Conservation (phyloP, 2,888 invertebrate genomes). For the Heliconius erato region DNA sequence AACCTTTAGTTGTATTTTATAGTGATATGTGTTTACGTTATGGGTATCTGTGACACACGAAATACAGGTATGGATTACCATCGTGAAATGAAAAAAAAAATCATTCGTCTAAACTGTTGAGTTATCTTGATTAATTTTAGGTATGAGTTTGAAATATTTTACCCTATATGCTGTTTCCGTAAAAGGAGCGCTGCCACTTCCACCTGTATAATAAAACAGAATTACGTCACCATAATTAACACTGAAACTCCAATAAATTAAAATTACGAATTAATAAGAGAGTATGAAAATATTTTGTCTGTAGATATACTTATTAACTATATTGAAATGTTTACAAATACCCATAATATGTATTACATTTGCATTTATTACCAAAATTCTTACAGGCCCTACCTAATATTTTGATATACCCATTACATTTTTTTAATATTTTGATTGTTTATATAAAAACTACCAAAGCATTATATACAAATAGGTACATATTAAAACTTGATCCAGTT, state of each 20-base stretch:
- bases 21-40: too few relatives aligned
- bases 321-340: not conserved
- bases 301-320: not conserved
- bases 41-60: too few relatives aligned
- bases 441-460: slow-evolving; percentile 1
- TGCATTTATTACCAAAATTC: not conserved
- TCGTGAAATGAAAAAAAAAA: too few relatives aligned
- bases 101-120: too few relatives aligned
- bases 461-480: not conserved
- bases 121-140: too few relatives aligned
- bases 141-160: too few relatives aligned
- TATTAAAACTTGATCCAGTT: slow-evolving; percentile 6
- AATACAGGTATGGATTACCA: too few relatives aligned
- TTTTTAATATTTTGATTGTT: not conserved
- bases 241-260: not conserved
- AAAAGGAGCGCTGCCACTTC: too few relatives aligned
- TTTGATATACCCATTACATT: not conserved
- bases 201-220: not conserved
- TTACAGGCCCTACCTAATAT: not conserved
- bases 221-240: not conserved
- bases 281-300: not conserved
- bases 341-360: not conserved
- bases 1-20: too few relatives aligned
- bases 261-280: not conserved
- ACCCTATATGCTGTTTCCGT: too few relatives aligned